phyloP scores from a whole-genome alignment of 30 jellyfish, hydroid and myxozoan genomes.

The Catostylus mosaicus region DNA sequence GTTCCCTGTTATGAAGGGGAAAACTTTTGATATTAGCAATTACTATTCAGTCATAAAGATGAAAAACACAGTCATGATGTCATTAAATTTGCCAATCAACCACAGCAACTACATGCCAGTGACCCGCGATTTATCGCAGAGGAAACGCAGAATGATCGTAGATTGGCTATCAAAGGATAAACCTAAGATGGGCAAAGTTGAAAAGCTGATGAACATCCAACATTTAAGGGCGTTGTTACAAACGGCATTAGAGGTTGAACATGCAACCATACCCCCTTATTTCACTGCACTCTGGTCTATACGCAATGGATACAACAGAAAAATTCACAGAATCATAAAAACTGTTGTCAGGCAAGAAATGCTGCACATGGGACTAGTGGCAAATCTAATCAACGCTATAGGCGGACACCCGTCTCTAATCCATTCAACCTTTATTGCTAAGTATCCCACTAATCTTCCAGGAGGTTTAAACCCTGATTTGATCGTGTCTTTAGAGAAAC shows the following conservation, averaged over 20 bases:
- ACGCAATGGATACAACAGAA: conserved; percentile 42
- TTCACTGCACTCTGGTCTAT: conserved; percentile 66
- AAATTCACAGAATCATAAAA: conserved; percentile 44
- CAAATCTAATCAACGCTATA: conserved; percentile 49
- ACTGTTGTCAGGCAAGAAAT: conserved; percentile 55
- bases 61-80: conserved; percentile 22
- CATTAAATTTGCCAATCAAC: conserved; percentile 40
- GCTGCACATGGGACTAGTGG: conserved; percentile 67
- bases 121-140: conserved; percentile 49
- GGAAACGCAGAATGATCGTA: conserved; percentile 61
- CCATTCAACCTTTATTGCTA: conserved; percentile 48
- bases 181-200: conserved; percentile 35
- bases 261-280: conserved; percentile 65
- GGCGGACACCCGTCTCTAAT: conserved; percentile 69
- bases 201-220: conserved; percentile 27
- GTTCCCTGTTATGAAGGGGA: conserved; percentile 54
- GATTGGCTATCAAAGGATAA: conserved; percentile 39
- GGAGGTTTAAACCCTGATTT: conserved; percentile 52
- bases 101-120: conserved; percentile 66
- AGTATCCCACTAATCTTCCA: conserved; percentile 60
- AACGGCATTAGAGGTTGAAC: conserved; percentile 57
- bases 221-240: conserved; percentile 45
- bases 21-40: conserved; percentile 36
- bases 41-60: conserved; percentile 39
- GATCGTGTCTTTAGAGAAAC: conserved; percentile 50